These are phyloP conservation scores for Intellagama lesueurii DNA, from an alignment of 2,797 vertebrate species.

Conservation along the genomic window DNA sequence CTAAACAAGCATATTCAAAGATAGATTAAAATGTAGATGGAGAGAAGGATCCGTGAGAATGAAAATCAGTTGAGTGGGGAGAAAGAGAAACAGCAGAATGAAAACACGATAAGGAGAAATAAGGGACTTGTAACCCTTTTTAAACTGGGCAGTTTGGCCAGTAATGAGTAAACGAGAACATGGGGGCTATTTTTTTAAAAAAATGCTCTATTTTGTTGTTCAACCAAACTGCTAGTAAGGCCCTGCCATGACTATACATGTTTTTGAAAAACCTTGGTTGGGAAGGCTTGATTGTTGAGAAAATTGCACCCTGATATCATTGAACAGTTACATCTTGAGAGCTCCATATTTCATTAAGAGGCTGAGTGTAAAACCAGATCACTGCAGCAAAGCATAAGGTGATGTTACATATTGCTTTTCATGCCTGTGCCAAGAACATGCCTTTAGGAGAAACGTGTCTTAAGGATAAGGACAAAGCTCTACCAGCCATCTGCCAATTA, in stretches of 20 bases:
- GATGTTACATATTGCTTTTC: not conserved
- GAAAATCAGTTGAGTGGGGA: not conserved
- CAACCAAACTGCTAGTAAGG: not conserved
- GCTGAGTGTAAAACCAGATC: not conserved
- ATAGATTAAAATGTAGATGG: not conserved
- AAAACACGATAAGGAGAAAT: not conserved
- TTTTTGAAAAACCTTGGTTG: not conserved
- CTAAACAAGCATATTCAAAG: not conserved
- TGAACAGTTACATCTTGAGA: not conserved
- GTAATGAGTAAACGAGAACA: not conserved
- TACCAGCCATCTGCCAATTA: not conserved
- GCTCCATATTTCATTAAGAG: not conserved
- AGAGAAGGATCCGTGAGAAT: not conserved
- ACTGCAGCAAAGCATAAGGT: not conserved
- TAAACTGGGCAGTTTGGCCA: not conserved
- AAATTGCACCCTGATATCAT: not conserved
- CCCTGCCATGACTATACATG: not conserved
- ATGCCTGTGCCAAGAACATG: not conserved
- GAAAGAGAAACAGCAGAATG: not conserved
- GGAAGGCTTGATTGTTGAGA: not conserved
- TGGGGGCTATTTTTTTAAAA: too few species aligned
- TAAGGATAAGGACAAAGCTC: accelerated
- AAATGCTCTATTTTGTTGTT: not conserved
- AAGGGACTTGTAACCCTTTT: not conserved
- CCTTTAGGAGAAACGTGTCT: not conserved